Percentiles rank a stretch among this genome's conserved stretches.
phyloP scores from a whole-genome alignment of 2,888 invertebrate species.

The Tillus elongatus region DNA sequence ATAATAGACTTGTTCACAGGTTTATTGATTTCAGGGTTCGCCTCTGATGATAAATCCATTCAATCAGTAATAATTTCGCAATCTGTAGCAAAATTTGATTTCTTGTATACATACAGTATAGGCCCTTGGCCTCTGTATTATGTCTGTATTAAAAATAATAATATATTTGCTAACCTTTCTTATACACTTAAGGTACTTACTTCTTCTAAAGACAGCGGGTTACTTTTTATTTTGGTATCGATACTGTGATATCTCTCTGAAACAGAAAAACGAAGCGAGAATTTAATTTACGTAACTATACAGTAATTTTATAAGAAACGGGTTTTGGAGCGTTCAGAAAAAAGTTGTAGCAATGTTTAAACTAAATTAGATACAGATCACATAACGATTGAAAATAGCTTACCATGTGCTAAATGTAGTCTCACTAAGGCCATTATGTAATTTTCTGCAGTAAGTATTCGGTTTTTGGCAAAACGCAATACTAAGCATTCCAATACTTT shows the following conservation, averaged over 20 bases:
- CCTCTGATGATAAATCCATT: too few relatives aligned
- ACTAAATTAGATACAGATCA: background rate
- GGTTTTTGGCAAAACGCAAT: conserved; percentile 54
- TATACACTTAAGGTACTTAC: too few relatives aligned
- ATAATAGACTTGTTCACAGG: too few relatives aligned
- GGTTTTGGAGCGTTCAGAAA: background rate
- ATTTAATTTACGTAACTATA: background rate
- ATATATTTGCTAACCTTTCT: too few relatives aligned
- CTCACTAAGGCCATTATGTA: conserved; percentile 57
- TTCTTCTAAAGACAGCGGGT: conserved; percentile 63
- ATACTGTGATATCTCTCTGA: conserved; percentile 60
- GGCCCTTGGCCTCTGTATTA: too few relatives aligned
- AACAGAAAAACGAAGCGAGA: conserved; percentile 26
- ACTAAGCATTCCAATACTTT: conserved; percentile 67
- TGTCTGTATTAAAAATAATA: too few relatives aligned
- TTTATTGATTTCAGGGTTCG: too few relatives aligned
- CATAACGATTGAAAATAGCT: conserved; percentile 17
- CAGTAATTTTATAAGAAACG: too few relatives aligned
- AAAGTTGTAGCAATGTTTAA: background rate
- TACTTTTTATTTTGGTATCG: conserved; percentile 62
- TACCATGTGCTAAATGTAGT: conserved; percentile 55
- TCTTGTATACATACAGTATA: too few relatives aligned
- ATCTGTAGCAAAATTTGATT: too few relatives aligned
- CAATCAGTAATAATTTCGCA: too few relatives aligned
- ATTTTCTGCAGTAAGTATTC: conserved; percentile 49